Base-by-base conservation (phyloP, 2,888 invertebrate genomes). In the Athalia cordata region DNA sequence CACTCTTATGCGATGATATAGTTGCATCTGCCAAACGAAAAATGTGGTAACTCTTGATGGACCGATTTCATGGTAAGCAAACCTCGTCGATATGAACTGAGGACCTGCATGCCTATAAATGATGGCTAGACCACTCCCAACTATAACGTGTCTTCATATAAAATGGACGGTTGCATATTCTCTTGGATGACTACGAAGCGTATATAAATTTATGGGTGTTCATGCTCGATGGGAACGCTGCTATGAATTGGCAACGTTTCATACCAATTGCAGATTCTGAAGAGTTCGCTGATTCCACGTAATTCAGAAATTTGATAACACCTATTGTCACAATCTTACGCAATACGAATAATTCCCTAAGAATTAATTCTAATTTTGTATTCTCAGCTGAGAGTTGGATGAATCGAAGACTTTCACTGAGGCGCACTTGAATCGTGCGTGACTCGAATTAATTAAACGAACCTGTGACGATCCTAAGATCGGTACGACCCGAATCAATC, bases 341-440 rank as follows among this genome's bases (percentile, higher is more conserved):
- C 87, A 88, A 89, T 84, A 80, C 68, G 83, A 85, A 86, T 86
- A 85, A 83, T 85, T 84, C 81, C 85, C 84, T 85, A 81, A 79
- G 82, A 84, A 85, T 82, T 84, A 87, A 82, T 78, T 81, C 82
- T 83, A 81, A 84, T 85, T 86, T 84, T 80, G 85, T 87, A 86
- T 87, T 88, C 85, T 64, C 78, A 29, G 29, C 29, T 66, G 77
- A 83, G 84, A 83, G 80, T 79, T 79, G 79, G 78, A 78, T 81
- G 78, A 85, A 43, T 77, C 80, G 74, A 84, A 79, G 81, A 89
- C 89, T 89, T 89, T 89, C 89, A 89, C 89, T 88, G 82, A 78
- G 83, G 85, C 83, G 80, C 80, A 81, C 79, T 81, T 81, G 78
- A 82, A 79, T 79, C 68, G 67, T 77, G 72, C 78, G 78, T 78